These are phyloP conservation scores for Erinaceus europaeus DNA, from an alignment of 2,113 vertebrate genomes.

Conservation along the genomic window DNA sequence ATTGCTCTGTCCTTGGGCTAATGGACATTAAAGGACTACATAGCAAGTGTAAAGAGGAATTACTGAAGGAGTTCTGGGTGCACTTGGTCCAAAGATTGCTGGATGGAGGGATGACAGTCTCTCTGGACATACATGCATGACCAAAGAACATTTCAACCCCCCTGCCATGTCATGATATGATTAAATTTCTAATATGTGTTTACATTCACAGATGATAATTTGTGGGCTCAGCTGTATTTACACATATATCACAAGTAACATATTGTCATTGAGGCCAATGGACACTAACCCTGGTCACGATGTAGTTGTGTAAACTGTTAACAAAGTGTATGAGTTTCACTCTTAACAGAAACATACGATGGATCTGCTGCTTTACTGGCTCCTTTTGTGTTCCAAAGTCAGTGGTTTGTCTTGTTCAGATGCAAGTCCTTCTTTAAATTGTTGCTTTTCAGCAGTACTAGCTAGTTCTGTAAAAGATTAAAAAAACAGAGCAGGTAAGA, in stretches of 20 bases:
- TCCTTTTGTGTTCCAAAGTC: constrained; percentile 75
- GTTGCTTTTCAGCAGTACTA: constrained; percentile 82
- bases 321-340: constrained; percentile 99
- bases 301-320: constrained; percentile 99
- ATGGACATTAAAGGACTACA: not conserved
- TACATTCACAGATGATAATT: not conserved
- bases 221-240: not conserved
- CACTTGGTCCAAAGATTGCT: accelerated
- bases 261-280: no score
- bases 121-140: not conserved
- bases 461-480: constrained; percentile 84
- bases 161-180: not conserved
- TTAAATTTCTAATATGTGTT: not conserved
- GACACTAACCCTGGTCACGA: constrained; percentile 93
- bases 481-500: not conserved
- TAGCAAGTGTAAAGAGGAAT: not conserved
- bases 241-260: not conserved
- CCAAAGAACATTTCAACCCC: not conserved
- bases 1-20: not conserved
- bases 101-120: no score
- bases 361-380: constrained; percentile 89
- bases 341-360: constrained; percentile 94
- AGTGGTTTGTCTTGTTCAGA: constrained; percentile 75
- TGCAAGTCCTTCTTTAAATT: constrained; percentile 70
- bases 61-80: not conserved